Percentiles rank a stretch among this genome's conserved stretches.
phyloP scores from a whole-genome alignment of 2,113 vertebrate species.

The Silurus glanis region DNA sequence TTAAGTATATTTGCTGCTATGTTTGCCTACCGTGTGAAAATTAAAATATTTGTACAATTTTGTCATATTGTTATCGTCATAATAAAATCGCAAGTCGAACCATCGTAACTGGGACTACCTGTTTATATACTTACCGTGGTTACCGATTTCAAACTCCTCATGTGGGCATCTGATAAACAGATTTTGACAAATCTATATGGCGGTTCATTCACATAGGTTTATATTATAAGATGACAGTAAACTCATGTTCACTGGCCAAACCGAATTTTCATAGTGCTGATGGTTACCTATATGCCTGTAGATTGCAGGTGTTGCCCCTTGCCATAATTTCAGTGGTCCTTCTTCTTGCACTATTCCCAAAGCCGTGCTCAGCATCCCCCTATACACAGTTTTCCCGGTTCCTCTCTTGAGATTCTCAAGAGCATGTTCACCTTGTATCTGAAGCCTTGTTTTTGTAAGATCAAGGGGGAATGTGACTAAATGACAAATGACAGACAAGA shows the following conservation, averaged over 20 bases:
- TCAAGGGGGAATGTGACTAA: constrained; percentile 84
- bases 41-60: no score
- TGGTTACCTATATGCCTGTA: constrained; percentile 83
- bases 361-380: constrained; percentile 78
- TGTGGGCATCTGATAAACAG: no score
- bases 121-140: no score
- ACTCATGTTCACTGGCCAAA: neutral
- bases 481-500: neutral
- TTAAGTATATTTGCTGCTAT: no score
- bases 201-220: neutral
- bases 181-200: no score
- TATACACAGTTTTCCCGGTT: constrained; percentile 52
- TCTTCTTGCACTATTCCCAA: constrained; percentile 78
- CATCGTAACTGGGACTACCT: no score
- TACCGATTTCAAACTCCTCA: no score
- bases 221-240: neutral
- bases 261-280: neutral
- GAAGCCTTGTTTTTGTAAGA: constrained; percentile 84
- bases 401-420: neutral
- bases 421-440: constrained; percentile 81
- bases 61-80: no score
- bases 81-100: no score
- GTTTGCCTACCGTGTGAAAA: no score
- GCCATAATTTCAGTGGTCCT: constrained; percentile 80
- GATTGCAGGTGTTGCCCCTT: constrained; percentile 80